A percentile compares a stretch with the other conserved stretches of the same genome.
Evolutionary conservation across 2,888 invertebrate species (phyloP).

Genomic region (Germaria angustata): DNA sequence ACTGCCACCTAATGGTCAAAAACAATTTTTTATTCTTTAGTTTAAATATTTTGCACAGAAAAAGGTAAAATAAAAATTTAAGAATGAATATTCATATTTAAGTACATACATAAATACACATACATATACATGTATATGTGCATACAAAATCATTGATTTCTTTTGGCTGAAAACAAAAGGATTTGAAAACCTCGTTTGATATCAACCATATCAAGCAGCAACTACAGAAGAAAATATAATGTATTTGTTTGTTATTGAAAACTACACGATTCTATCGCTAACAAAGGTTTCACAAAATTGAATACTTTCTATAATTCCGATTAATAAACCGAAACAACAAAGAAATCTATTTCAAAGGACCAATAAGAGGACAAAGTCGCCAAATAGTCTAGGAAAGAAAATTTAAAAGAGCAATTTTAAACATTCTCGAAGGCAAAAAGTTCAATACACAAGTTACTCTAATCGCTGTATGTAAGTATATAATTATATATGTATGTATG

Average conservation of each 20-base stretch:
- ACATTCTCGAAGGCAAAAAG: not conserved
- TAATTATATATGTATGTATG: not conserved
- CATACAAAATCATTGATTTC: conserved; percentile 32
- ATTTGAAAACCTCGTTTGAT: not conserved
- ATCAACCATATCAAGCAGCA: too few species aligned
- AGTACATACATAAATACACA: not conserved
- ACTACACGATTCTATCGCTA: conserved; percentile 12
- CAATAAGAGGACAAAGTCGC: conserved; percentile 13
- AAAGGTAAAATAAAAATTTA: too few species aligned
- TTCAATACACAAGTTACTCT: too few species aligned
- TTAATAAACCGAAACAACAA: conserved; percentile 18
- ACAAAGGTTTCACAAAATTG: conserved; percentile 18
- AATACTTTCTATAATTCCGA: not conserved
- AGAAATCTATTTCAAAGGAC: conserved; percentile 12
- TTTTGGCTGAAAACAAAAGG: conserved; percentile 13
- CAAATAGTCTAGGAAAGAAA: conserved; percentile 31
- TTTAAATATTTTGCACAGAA: too few species aligned
- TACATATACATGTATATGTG: not conserved
- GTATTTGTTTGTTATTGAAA: not conserved
- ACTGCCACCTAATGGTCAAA: too few species aligned
- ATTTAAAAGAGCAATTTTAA: not conserved
- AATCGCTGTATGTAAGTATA: too few species aligned
- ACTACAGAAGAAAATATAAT: not conserved
- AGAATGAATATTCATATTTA: not conserved
- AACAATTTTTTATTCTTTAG: too few species aligned